Evolutionary conservation across 92 coral and sea anemone genomes (phyloP).

Genomic region (Umimayanthus kanabou): DNA sequence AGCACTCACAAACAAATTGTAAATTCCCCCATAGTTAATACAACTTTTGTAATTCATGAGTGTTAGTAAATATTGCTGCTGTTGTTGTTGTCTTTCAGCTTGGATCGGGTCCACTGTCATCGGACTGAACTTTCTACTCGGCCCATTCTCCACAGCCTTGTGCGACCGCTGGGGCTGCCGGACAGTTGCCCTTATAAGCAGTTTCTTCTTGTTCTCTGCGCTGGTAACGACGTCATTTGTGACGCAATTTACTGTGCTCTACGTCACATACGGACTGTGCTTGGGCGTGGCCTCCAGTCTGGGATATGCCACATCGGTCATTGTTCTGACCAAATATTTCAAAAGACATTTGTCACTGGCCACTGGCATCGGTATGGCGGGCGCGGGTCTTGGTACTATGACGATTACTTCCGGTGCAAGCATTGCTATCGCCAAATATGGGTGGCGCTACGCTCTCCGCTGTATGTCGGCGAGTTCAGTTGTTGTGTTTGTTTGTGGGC

Average conservation of each 20-base stretch:
- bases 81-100: not conserved
- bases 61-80: too few species aligned
- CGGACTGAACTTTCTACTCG: conserved; percentile 33
- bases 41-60: too few species aligned
- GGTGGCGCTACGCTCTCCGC: conserved; percentile 32
- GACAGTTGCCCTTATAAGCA: conserved; percentile 30
- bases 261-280: conserved; percentile 38
- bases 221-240: conserved; percentile 29
- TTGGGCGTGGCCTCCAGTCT: conserved; percentile 44
- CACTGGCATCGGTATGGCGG: conserved; percentile 39
- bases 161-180: conserved; percentile 46
- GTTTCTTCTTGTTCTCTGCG: conserved; percentile 32
- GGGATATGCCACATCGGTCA: conserved; percentile 34
- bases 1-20: too few species aligned
- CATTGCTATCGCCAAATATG: conserved; percentile 19
- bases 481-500: conserved; percentile 31
- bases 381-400: conserved; percentile 36
- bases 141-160: conserved; percentile 29
- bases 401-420: conserved; percentile 32
- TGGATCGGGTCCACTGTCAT: conserved; percentile 43
- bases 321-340: conserved; percentile 34
- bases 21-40: too few species aligned
- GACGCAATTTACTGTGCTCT: conserved; percentile 11
- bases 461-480: conserved; percentile 30
- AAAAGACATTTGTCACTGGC: conserved; percentile 40